Conservation (phyloP, 1,140 invertebrate species). For the Saccostrea glomerata region DNA sequence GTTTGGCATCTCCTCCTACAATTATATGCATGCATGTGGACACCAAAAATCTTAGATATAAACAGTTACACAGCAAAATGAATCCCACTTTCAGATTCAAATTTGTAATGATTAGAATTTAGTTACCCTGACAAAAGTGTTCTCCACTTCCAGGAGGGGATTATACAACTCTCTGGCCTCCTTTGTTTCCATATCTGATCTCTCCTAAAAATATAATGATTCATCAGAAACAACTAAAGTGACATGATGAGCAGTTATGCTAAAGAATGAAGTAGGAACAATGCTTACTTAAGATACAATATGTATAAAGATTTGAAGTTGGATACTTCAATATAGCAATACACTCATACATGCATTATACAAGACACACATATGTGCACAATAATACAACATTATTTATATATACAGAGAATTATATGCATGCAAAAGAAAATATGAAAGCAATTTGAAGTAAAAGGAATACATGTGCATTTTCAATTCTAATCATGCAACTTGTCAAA, state of each 20-base stretch:
- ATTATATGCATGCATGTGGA: no score
- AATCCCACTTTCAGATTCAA: no score
- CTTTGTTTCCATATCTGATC: conserved; percentile 69
- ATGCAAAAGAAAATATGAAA: background rate
- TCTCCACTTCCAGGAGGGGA: conserved; percentile 69
- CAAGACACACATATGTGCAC: background rate
- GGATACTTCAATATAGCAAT: background rate
- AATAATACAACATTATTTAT: background rate
- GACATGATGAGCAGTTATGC: background rate
- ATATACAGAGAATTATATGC: background rate
- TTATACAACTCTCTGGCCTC: conserved; percentile 68
- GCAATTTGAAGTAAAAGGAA: background rate
- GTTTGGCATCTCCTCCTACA: no score
- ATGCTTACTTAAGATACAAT: background rate
- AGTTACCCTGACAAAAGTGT: conserved; percentile 72
- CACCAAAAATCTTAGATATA: no score
- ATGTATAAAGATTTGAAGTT: background rate
- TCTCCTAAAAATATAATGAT: conserved; percentile 66
- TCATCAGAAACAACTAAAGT: background rate
- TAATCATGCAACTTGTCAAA: conserved; percentile 14
- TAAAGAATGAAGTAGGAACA: background rate
- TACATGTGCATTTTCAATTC: background rate
- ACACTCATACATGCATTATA: background rate
- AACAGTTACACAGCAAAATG: no score
- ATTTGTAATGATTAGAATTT: no score